These are phyloP conservation scores for Anableps anableps DNA, from an alignment of 2,797 vertebrate genomes.

Conservation along the genomic window DNA sequence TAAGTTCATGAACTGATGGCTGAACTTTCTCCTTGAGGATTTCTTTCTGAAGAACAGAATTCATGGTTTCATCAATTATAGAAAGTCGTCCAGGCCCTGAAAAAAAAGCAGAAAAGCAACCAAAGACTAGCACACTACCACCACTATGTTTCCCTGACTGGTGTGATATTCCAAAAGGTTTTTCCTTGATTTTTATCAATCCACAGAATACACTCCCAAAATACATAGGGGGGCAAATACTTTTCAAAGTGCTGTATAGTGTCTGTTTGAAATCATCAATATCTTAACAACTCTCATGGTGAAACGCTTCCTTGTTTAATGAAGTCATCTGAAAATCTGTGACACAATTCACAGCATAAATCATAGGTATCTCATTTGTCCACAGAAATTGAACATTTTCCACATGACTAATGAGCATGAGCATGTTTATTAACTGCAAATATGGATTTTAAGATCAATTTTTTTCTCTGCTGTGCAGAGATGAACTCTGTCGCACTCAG, in stretches of 20 bases:
- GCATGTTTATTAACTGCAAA: slow-evolving; percentile 18
- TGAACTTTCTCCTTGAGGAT: not conserved
- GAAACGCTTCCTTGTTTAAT: not conserved
- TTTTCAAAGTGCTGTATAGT: not conserved
- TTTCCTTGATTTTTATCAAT: not conserved
- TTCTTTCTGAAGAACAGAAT: not conserved
- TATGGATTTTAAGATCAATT: slow-evolving; percentile 16
- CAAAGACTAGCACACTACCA: not conserved
- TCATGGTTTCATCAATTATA: not conserved
- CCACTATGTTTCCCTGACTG: not conserved
- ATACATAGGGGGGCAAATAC: not conserved
- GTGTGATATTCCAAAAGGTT: not conserved
- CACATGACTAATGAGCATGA: slow-evolving; percentile 1
- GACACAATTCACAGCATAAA: slow-evolving; percentile 8
- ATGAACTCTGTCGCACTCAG: not conserved
- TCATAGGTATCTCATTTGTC: slow-evolving; percentile 9
- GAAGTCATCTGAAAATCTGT: slow-evolving; percentile 7
- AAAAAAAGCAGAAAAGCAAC: not conserved
- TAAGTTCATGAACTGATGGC: not conserved
- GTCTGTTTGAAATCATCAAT: not conserved
- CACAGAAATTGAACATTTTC: slow-evolving; percentile 11
- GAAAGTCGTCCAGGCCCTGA: not conserved
- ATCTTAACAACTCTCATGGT: not conserved
- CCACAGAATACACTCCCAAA: not conserved
- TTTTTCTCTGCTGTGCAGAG: not conserved